phyloP scores from a whole-genome alignment of 2,113 vertebrate species.

The Indicator indicator region DNA sequence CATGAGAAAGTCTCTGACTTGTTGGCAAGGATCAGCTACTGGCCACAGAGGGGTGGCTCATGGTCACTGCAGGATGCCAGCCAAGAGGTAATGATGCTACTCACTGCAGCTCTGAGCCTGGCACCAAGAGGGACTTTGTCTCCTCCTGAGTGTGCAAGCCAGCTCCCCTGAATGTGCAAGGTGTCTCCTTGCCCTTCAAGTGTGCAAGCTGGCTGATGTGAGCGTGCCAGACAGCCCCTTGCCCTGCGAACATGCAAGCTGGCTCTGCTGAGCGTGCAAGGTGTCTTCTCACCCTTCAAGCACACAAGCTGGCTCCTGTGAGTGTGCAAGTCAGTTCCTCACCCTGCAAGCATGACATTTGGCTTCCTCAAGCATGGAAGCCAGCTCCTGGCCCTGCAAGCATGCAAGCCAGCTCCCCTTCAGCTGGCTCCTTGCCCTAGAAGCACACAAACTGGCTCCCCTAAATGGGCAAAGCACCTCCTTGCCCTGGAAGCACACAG shows the following conservation, averaged over 20 bases:
- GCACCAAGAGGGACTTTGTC: not conserved
- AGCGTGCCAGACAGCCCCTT: not conserved
- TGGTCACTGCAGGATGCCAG: not conserved
- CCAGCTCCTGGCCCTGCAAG: not conserved
- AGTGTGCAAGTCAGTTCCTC: not conserved
- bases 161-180: not conserved
- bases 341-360: too few species aligned
- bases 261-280: not conserved
- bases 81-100: not conserved
- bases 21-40: not conserved
- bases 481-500: accelerated
- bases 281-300: not conserved
- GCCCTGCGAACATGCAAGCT: not conserved
- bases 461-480: accelerated
- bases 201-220: not conserved
- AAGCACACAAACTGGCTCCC: too few species aligned
- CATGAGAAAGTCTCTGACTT: accelerated
- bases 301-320: too few species aligned
- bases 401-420: not conserved
- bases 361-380: not conserved
- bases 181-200: not conserved
- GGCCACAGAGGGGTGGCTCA: accelerated
- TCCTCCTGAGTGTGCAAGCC: not conserved
- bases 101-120: not conserved
- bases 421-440: not conserved